Base-by-base conservation (phyloP, 2,797 vertebrate species). In the Aeoliscus strigatus region DNA sequence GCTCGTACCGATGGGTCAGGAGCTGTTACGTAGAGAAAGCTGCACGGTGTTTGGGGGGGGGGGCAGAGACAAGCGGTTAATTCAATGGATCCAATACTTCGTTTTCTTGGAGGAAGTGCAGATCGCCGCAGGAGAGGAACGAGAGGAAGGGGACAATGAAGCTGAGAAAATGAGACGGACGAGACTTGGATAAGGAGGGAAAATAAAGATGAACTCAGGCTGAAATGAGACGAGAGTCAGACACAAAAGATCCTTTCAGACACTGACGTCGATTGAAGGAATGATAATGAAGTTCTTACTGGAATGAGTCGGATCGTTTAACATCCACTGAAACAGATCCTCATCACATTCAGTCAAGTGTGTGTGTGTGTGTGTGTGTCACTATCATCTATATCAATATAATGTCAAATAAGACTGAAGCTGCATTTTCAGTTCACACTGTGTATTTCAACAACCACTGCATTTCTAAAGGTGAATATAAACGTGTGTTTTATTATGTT, bases 51-150 rank as follows among this genome's bases (percentile, higher is more conserved):
- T 23, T 4, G 21, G 21, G 4, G 28, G 1, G 3, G 15, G 29
- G 27, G 26, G 47, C 25, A 14, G 2, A 38, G 28, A 51, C 38
- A 46, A 57, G 37, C 34, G 51, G 35, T 65, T 77, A 76, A 77
- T 63, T 74, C 51, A 69, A 62, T 45, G 13, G 24, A 54, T 63
- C 65, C 11, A 27, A 38, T n/a, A 69, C 70, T 55, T 58, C 25
- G 9, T 18, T 65, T 56, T 57, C 47, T 46, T 39, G 7, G 0
- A 27, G 48, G 39, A 24, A 30, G 32, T 49, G 62, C 56, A 8
- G 30, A 42, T 36, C 31, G 14, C 61, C 47, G 44, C 34, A 4
- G 45, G 56, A 64, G 43, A 45, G 23, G 23, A 44, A 17, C 1
- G 35, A 45, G 12, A 14, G 16, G 31, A 24, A 10, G 13, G 24